Base-by-base conservation (phyloP, 2,113 vertebrate species). In the Anser brachyrhynchus region DNA sequence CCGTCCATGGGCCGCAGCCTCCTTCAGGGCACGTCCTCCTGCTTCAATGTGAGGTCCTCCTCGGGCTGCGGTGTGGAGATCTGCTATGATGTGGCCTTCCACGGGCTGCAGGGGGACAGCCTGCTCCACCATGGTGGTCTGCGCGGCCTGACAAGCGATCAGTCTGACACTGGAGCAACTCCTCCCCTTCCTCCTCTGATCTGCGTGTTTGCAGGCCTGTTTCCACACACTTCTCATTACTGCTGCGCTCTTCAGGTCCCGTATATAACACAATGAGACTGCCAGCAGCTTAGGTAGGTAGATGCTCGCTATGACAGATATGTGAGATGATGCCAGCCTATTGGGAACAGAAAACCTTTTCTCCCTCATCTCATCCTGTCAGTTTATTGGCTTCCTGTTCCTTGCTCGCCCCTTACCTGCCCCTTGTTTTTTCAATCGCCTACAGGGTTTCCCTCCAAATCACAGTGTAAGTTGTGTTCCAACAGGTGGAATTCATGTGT, bases 11-110 rank as follows among this genome's bases (percentile, higher is more conserved):
- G 3, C 51, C 61, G 33, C 52, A 54, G 35, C 25, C n/a, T 31
- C 6, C 12, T 89, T 62, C 22, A 44, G 72, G 15, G 5, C 58
- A 62, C 13, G 22, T 69, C 13, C 33, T 67, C 13, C 33, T n/a
- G 28, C 3, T 41, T 41, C 37, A 29, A 9, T 19, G 1, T 10
- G 43, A 35, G 8, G 5, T 44, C 22, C 13, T 58, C 23, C 10
- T 3, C 0, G 1, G 2, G 6, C 22, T 70, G 17, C 33, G 7
- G 23, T 13, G 29, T 29, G n/a, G n/a, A 11, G 33, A 33, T 39
- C 29, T 64, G 44, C 44, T 44, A 29, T 3, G 3, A 3, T 9
- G 29, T 13, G 37, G 29, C 11, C 23, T 9, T 46, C 23, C 6
- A 2, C 0, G n/a, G 28, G 54, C 65, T 83, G 35, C 16, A 28